These are phyloP conservation scores for Limosa lapponica DNA, from an alignment of 2,797 vertebrate genomes.

Conservation along the genomic window DNA sequence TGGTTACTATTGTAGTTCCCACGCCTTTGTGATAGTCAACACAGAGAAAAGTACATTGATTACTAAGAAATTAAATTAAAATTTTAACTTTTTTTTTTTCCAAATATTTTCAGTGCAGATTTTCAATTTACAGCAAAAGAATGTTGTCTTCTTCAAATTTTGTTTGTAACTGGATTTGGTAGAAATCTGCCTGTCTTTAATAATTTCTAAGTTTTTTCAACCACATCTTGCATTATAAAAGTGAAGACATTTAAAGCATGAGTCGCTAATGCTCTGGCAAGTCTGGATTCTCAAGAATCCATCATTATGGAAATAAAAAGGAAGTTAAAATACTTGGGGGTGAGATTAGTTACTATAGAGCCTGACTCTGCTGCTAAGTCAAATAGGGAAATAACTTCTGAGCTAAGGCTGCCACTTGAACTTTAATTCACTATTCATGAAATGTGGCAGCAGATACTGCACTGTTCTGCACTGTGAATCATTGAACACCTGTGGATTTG, in stretches of 20 bases:
- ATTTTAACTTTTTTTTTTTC: background rate
- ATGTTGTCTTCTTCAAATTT: background rate
- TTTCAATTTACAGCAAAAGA: background rate
- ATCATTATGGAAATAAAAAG: background rate
- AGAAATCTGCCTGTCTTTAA: background rate
- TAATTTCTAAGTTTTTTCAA: background rate
- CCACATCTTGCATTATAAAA: background rate
- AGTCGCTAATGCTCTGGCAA: background rate
- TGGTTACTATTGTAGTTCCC: background rate
- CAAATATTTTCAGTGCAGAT: background rate
- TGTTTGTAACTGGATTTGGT: background rate
- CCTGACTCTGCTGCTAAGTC: background rate
- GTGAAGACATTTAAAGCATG: background rate
- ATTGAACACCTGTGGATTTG: background rate
- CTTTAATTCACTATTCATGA: background rate
- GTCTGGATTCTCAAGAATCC: background rate
- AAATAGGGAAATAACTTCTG: background rate
- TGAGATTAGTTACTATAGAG: background rate
- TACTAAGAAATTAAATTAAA: background rate
- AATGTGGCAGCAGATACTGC: background rate
- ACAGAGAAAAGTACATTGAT: background rate
- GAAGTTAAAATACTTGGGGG: background rate
- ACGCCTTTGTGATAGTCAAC: background rate
- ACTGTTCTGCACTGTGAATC: accelerated
- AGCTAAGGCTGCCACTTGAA: background rate